Conservation (phyloP, 2,888 invertebrate species). For the Itoplectis maculator region DNA sequence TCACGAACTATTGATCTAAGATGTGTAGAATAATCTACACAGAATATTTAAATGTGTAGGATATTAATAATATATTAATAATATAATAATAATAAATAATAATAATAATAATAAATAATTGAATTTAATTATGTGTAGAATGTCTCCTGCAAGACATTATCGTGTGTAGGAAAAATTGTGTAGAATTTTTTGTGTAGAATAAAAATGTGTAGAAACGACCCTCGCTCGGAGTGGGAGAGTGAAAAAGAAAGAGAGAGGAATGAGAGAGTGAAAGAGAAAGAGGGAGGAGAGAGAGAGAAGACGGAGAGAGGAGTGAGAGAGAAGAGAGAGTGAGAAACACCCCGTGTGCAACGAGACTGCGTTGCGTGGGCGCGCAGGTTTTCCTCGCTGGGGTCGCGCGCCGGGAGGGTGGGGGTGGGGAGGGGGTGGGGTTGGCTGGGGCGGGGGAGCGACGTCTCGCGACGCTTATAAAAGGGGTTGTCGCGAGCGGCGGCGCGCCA, state of each 20-base stretch:
- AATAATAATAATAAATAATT: too few relatives aligned
- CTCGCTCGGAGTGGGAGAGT: background rate
- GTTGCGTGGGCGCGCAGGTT: slow-evolving; percentile 79
- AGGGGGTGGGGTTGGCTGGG: background rate
- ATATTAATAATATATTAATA: too few relatives aligned
- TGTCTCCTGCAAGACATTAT: too few relatives aligned
- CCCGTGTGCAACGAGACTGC: slow-evolving; percentile 72
- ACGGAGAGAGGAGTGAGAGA: too few relatives aligned
- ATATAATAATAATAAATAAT: too few relatives aligned
- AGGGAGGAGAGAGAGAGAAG: background rate
- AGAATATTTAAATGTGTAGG: too few relatives aligned
- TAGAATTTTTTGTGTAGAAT: too few relatives aligned
- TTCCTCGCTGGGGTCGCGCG: slow-evolving; percentile 43
- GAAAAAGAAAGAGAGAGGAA: background rate
- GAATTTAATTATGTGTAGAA: too few relatives aligned
- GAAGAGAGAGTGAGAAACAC: slow-evolving; percentile 3
- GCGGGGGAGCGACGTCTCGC: slow-evolving; percentile 17
- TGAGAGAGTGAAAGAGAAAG: background rate
- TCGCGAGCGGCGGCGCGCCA: slow-evolving; percentile 78
- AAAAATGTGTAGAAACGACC: too few relatives aligned
- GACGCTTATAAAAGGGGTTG: slow-evolving; percentile 82
- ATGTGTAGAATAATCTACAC: too few relatives aligned
- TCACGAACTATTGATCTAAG: too few relatives aligned
- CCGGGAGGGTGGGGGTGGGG: slow-evolving; percentile 12
- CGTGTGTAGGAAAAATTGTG: too few relatives aligned